Conservation (phyloP, 2,113 vertebrate genomes). For the Tragulus kanchil region DNA sequence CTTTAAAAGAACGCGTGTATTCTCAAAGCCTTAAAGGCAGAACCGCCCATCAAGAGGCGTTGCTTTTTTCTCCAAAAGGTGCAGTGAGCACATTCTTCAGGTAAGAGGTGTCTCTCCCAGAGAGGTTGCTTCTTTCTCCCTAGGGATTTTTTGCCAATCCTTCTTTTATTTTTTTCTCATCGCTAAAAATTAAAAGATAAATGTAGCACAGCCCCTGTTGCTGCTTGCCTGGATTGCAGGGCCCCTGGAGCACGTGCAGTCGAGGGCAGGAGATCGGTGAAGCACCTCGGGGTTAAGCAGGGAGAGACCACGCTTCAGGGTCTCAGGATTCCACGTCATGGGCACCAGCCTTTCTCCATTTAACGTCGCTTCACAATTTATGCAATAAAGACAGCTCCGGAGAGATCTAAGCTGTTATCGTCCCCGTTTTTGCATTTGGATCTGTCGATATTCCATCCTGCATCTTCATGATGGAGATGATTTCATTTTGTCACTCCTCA, state of each 20-base stretch:
- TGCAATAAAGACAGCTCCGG: not conserved
- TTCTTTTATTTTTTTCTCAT: not conserved
- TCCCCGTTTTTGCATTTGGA: slow-evolving; percentile 4
- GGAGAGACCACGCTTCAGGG: not conserved
- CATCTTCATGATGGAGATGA: not conserved
- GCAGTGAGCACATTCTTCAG: not conserved
- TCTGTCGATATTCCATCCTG: not conserved
- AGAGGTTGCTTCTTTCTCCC: not conserved
- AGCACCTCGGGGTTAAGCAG: not conserved
- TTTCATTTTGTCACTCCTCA: not conserved
- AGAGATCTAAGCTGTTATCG: not conserved
- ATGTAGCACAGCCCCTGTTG: not conserved
- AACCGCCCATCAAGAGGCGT: not conserved
- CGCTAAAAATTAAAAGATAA: not conserved
- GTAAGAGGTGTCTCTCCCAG: not conserved
- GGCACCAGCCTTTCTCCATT: not conserved
- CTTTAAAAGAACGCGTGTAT: not conserved
- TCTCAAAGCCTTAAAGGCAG: not conserved
- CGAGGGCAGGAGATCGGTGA: not conserved
- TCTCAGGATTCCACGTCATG: not conserved
- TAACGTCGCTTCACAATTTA: not conserved
- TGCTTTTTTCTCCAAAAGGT: not conserved
- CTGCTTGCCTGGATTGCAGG: not conserved
- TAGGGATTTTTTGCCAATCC: not conserved
- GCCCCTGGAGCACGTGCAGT: not conserved